Base-by-base conservation (phyloP, 2,113 vertebrate genomes). In the Mixornis gularis region DNA sequence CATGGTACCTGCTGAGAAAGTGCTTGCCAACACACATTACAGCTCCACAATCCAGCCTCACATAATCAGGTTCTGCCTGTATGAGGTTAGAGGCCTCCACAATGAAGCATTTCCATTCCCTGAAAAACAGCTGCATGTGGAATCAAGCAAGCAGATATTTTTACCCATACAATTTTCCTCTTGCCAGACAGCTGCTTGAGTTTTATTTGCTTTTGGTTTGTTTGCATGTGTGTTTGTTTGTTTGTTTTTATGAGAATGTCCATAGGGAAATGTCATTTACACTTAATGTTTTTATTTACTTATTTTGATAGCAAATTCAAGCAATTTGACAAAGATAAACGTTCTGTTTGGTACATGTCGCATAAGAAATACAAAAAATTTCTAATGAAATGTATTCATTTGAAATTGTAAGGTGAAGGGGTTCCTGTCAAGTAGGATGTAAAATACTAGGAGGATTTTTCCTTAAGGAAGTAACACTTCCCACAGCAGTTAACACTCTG, bases 91-190 rank as follows among this genome's bases (percentile, higher is more conserved):
- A 85, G 68, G 43, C 59, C 85, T 90, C 60, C 46, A 85, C 79
- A 83, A 86, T 26, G 60, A 66, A 84, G 68, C 60, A 80, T 71
- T 95, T 91, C 85, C 76, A 56, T 86, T 88, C 65, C 60, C 65
- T 94, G 77, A 80, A 90, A 92, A 92, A 71, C 41, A 86, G 49
- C 83, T 86, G 77, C 72, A 32, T 81, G 24, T 69, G 60, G 72
- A 94, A 92, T 78, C 44, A 71, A 95, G 64, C 65, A 68, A 88
- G 79, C n/a, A 46, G 77, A 55, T 88, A 78, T 90, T 95, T 95
- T 90, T 88, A 87, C 53, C 29, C 56, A 26, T 73, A 84, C 26
- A 66, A 44, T 88, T 88, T 87, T 88, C 65, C 56, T 80, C 74
- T 93, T 92, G 62, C 64, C 77, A 95, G 85, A 65, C 87, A 95